Evolutionary conservation across 1,140 invertebrate species (phyloP), one percentile per base, ranked within the genome.

Genomic region (Stegodyphus mimosarum): DNA sequence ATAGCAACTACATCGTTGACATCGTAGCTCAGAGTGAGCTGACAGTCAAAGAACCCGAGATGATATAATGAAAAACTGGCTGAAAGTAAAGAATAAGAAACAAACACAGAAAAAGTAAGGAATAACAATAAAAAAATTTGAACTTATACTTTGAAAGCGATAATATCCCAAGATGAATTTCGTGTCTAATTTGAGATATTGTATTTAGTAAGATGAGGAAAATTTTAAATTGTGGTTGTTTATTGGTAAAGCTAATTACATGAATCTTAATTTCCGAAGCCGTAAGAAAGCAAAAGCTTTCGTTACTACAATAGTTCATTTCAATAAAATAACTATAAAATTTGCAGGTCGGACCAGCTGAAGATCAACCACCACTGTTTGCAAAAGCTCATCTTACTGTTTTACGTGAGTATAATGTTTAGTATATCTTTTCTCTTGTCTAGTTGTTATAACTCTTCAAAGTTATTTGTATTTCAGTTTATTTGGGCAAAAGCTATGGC

Each of bases 331-430:
- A 60, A 5, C 10, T 4, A 0, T 97, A 94, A 91, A 95, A 60
- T 53, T 17, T 17, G 70, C 33, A 88, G 88, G 88, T 88, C 51
- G 95, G 95, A 53, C 96, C 95, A 0, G 92, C 93, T 1, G 92
- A 93, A 87, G 91, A 93, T 88, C 94, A 95, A 89, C 95, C 95
- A 88, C 93, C 95, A 33, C 96, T 97, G 86, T 91, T 95, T 81
- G 95, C 95, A 66, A 95, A 95, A 89, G 95, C 95, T 15, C 92
- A 93, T 86, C 93, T 97, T 77, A 94, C 93, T 88, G 96, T 97
- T 87, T 94, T 97, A 91, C 94, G 96, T 97, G 91, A 96, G 96
- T 87, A 48, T 18, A 9, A 50, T 13, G 18, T 60, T 55, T 60
- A 18, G 13, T 5, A 50, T 50, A 13, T 17, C 3, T 18, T 10